Conservation (phyloP, 2,888 invertebrate species). For the Ditula angustiorana region DNA sequence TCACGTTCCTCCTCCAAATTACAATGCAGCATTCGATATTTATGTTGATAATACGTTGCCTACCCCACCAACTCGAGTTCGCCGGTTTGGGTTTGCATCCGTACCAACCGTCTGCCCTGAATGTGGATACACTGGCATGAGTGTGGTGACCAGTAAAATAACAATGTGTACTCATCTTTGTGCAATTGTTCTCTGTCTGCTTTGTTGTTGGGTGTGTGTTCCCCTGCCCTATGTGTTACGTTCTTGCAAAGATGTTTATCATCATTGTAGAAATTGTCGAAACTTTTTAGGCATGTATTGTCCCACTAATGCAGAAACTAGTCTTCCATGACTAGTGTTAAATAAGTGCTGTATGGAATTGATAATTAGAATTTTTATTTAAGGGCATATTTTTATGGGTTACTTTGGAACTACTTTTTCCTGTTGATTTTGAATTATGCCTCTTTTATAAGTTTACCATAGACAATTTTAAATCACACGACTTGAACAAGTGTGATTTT, state of each 20-base stretch:
- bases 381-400: too few relatives aligned
- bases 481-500: slow-evolving; percentile 6
- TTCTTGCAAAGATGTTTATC: slow-evolving; percentile 80
- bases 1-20: slow-evolving; percentile 76
- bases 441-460: slow-evolving; percentile 16
- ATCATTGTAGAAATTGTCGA: slow-evolving; percentile 77
- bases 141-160: slow-evolving; percentile 63
- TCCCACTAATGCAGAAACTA: slow-evolving; percentile 70
- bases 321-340: slow-evolving; percentile 21
- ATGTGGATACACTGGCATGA: slow-evolving; percentile 74
- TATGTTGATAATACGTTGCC: slow-evolving; percentile 68
- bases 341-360: neutral
- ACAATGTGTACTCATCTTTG: slow-evolving; percentile 77
- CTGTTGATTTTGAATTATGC: slow-evolving; percentile 1
- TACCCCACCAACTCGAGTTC: slow-evolving; percentile 60
- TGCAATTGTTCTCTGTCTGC: slow-evolving; percentile 69
- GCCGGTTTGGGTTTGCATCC: slow-evolving; percentile 69
- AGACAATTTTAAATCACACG: slow-evolving; percentile 34
- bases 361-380: too few relatives aligned
- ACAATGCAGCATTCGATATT: slow-evolving; percentile 76
- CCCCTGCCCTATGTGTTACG: slow-evolving; percentile 74
- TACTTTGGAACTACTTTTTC: neutral
- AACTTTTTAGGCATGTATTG: slow-evolving; percentile 74
- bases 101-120: slow-evolving; percentile 70
- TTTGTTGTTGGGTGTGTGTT: slow-evolving; percentile 78